A percentile compares a stretch with the other conserved stretches of the same genome.
Evolutionary conservation across 2,113 vertebrate species (phyloP).

Genomic region (Passer montanus): DNA sequence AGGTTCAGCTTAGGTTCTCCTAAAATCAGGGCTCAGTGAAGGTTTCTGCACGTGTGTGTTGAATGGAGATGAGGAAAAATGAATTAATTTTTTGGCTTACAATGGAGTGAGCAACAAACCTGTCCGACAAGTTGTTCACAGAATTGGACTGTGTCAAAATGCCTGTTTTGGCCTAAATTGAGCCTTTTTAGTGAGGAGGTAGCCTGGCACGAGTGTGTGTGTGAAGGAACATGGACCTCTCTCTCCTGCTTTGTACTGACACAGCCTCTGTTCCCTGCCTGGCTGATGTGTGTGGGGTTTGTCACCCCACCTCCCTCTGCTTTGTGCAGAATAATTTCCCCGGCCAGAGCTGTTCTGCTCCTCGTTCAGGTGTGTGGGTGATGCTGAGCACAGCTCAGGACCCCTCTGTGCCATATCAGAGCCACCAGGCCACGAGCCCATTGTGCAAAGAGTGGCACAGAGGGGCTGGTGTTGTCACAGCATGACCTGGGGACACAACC

Average conservation of each 20-base stretch:
- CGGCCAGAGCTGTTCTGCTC: neutral
- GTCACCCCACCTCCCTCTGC: neutral
- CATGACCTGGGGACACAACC: fast-evolving
- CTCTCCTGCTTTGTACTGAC: neutral
- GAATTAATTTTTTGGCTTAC: neutral
- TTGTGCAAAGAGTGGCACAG: fast-evolving
- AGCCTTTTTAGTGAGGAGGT: neutral
- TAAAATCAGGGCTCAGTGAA: neutral
- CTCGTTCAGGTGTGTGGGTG: fast-evolving
- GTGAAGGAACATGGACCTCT: fast-evolving
- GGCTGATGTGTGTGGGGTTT: fast-evolving
- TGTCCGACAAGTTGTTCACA: neutral
- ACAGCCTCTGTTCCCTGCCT: neutral
- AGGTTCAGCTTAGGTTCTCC: neutral
- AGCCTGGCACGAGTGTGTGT: fast-evolving
- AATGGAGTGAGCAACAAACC: neutral
- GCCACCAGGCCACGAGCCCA: fast-evolving
- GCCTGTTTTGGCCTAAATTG: neutral
- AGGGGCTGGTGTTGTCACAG: fast-evolving
- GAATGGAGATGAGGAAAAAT: neutral
- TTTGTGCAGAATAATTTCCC: fast-evolving
- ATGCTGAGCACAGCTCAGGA: neutral
- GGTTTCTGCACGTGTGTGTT: fast-evolving
- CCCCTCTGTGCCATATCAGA: fast-evolving
- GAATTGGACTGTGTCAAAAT: neutral